Base-by-base conservation (phyloP, 2,888 invertebrate species). In the Helicoverpa assulta region DNA sequence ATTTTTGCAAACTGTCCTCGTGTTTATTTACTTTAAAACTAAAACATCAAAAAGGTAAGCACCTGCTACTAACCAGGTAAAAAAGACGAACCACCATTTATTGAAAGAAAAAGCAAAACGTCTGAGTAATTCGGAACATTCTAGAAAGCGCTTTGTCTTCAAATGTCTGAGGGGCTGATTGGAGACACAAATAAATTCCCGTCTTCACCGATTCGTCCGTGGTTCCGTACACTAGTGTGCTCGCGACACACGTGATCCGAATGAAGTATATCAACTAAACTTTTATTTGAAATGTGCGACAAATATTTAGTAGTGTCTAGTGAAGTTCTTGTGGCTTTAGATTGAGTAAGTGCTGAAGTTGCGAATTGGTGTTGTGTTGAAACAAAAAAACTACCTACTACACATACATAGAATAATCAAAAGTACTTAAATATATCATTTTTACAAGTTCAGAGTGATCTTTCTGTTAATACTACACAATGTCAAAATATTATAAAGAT, bases 111-210 rank as follows among this genome's bases (percentile, higher is more conserved):
- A 67, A 78, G 62, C 56, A 74, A 79, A 85, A 76, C 67, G 73
- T 69, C 77, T 63, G 26, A 59, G 70, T 79, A 62, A 76, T 84
- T 83, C 81, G 66, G 73, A 80, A 84, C 85, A 88, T 89, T 86
- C 84, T 86, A 83, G 86, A 88, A 88, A 88, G 81, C 86, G 88
- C 90, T 92, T 93, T 92, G 91, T 92, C 91, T 90, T 84, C 86
- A 80, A 85, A 86, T 86, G 86, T 89, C 87, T 85, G 74, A 76
- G 85, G 78, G 84, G 82, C 92, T 94, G 94, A 94, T 94, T 94
- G 93, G 92, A 90, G 90, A 91, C 90, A 90, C 92, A 91, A 92
- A 93, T 93, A 93, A 92, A 93, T 88, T 90, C 84, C 81, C 82
- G 82, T 75, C 88, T 86, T 84, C 85, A 83, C 81, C 79, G 81